Base-by-base conservation (phyloP, 53 echinoderm and acorn worm species). In the Holothuria scabra region DNA sequence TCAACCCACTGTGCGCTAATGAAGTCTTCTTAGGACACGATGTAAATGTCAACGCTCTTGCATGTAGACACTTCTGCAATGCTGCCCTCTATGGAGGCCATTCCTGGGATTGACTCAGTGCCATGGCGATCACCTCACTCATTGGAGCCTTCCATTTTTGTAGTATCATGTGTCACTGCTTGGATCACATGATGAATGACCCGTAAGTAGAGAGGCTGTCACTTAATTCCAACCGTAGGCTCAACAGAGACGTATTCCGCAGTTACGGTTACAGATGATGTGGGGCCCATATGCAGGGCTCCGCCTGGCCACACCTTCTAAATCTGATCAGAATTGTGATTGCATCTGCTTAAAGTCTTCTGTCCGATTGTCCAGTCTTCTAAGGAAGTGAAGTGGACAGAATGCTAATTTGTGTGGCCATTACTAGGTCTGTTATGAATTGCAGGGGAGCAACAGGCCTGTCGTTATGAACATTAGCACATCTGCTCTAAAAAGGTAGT, bases 211-310 rank as follows among this genome's bases (percentile, higher is more conserved):
- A 34, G 44, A 72, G 72, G 48, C 72, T 72, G 72, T 72, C 72
- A 72, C 44, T 72, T 72, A 72, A 72, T 72, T 72, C 72, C 46
- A 72, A 72, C 72, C 72, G 48, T 72, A 72, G 72, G 72, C 72
- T 23, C 72, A 44, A 48, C 34, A 72, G 72, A 72, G 72, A 72
- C 72, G 48, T 52, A 52, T 44, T 46, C 49, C 28, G 28, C 65
- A 69, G 69, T 69, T 69, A 69, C 35, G 34, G 69, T 69, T 69
- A 69, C 69, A 69, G 69, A 38, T 34, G 72, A 72, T 72, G 72
- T 49, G 72, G 72, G 72, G 72, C 72, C 72, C 72, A 46, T 23
- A 48, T 44, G 72, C 37, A 48, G 44, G 41, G 24, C 22, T 72
- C 48, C 72, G 44, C 46, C 26, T 72, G 72, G 46, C 72, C 72